Percentiles rank a stretch among this genome's conserved stretches.
phyloP scores from a whole-genome alignment of 2,113 vertebrate species.

The Sinocyclocheilus rhinocerous region DNA sequence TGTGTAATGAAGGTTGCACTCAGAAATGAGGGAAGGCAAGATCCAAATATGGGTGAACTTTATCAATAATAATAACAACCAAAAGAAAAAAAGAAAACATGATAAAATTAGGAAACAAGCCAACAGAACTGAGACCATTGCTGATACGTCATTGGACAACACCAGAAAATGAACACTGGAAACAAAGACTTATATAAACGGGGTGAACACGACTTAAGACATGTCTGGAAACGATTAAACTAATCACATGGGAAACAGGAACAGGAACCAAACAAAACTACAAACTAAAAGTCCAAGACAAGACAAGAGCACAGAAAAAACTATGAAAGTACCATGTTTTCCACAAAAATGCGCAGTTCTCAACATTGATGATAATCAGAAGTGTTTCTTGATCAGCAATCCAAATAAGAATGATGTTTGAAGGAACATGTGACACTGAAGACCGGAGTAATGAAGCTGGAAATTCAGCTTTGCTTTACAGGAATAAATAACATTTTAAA shows the following conservation, averaged over 20 bases:
- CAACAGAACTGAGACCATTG: too few species aligned
- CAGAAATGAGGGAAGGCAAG: too few species aligned
- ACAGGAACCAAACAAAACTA: not conserved
- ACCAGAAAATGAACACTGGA: too few species aligned
- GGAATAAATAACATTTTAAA: not conserved
- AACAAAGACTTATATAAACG: too few species aligned
- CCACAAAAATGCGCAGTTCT: not conserved
- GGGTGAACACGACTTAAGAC: not conserved
- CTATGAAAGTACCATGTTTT: not conserved
- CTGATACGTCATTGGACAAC: too few species aligned
- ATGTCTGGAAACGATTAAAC: not conserved
- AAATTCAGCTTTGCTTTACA: not conserved
- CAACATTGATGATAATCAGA: not conserved
- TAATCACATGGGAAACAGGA: not conserved
- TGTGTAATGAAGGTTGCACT: too few species aligned
- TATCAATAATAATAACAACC: too few species aligned
- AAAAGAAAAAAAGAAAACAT: too few species aligned
- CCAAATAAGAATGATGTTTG: not conserved
- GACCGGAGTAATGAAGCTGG: not conserved
- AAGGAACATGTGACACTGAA: not conserved
- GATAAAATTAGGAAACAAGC: too few species aligned
- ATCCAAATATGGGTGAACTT: too few species aligned
- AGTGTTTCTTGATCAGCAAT: not conserved
- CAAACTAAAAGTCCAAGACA: not conserved
- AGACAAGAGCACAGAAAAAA: not conserved